These are phyloP conservation scores for Heliconius sara DNA, from an alignment of 2,888 invertebrate species.

Conservation along the genomic window DNA sequence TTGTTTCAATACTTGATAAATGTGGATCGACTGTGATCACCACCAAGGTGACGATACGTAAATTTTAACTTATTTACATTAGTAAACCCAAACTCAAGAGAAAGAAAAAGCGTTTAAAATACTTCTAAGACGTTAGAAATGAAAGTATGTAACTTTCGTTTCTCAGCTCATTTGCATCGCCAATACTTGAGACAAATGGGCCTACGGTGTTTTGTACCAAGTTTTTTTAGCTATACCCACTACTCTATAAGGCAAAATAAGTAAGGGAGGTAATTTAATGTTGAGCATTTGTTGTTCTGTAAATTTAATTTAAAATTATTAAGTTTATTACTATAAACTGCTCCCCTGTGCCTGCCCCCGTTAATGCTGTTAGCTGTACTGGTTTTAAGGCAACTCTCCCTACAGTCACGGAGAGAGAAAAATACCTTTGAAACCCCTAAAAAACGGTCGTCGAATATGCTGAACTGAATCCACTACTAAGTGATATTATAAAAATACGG, in stretches of 20 bases:
- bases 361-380: too few relatives aligned
- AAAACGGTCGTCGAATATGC: too few relatives aligned
- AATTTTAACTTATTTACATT: background rate
- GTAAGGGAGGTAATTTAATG: background rate
- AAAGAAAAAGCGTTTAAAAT: slow-evolving; percentile 19
- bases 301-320: background rate
- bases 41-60: background rate
- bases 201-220: background rate
- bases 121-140: background rate
- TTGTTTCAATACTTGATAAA: too few relatives aligned
- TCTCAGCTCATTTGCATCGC: slow-evolving; percentile 13
- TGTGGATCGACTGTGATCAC: background rate
- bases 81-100: background rate
- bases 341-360: too few relatives aligned
- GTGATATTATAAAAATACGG: too few relatives aligned
- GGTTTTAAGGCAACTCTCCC: too few relatives aligned
- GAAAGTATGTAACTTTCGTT: slow-evolving; percentile 11
- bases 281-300: background rate
- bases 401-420: too few relatives aligned
- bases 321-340: background rate
- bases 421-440: too few relatives aligned
- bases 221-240: background rate
- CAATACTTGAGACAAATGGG: background rate
- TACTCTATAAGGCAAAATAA: background rate
- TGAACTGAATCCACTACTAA: too few relatives aligned